Evolutionary conservation across 2,113 vertebrate species (phyloP), one percentile per base, ranked within the genome.

Genomic region (Hoplias malabaricus): DNA sequence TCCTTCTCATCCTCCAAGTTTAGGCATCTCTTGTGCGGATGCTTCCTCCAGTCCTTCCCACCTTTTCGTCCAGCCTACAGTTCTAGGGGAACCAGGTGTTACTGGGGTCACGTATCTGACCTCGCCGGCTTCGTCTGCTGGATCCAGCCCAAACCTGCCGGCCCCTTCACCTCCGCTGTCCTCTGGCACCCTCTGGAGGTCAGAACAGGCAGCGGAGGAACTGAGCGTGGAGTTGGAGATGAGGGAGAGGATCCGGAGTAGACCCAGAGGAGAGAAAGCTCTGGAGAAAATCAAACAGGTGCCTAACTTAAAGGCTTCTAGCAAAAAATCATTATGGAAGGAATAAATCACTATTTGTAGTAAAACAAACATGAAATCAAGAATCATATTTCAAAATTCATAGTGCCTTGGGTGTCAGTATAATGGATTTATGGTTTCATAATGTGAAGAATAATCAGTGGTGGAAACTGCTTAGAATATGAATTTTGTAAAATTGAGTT

Each of bases 201-300:
- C 82, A 7, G 87, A 90, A 2, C 89, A 87, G 40, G 43, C 87
- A 84, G 75, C 89, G 77, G 90, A 86, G 73, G 92, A 91, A 75
- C 87, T 92, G 27, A 88, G 83, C 2, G 86, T 92, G 73, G 93
- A 93, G 82, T 83, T 90, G 21, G 85, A 90, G 72, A 87, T 87
- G 82, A 89, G 89, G 75, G 90, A 93, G 76, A 92, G 92, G 83
- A 88, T 91, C 80, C 90, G 86, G 70, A 91, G 87, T 68, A 85
- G 89, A 77, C 84, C 88, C 7, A 87, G 90, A 71, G 89, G 90
- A 71, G 89, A 88, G 42, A 82, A 84, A 79, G 59, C 77, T 33
- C 27, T 67, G 2, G 84, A 79, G 33, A 9, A 56, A 3, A 12
- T 74, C 74, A 81, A 67, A 14, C 86, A 91, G 87, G 88, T 90